Evolutionary conservation across 30 jellyfish, hydroid and myxozoan genomes (phyloP).

Genomic region (Chironex yamaguchii): DNA sequence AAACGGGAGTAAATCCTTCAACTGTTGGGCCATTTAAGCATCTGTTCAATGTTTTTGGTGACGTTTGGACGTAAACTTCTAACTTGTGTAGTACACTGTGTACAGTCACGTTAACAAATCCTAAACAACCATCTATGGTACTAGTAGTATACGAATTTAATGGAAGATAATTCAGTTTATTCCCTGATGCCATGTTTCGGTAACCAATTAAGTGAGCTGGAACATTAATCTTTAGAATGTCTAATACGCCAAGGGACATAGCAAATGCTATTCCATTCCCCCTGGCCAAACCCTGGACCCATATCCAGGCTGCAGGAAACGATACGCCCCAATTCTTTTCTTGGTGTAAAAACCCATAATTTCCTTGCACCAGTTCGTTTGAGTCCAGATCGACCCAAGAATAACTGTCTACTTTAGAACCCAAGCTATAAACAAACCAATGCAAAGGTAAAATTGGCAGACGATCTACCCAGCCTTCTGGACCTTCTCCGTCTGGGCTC

Average conservation of each 20-base stretch:
- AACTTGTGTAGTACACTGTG: slow-evolving; percentile 5
- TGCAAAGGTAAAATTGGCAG: slow-evolving; percentile 18
- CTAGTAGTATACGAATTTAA: slow-evolving; percentile 4
- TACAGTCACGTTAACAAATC: slow-evolving; percentile 2
- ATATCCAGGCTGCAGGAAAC: slow-evolving; percentile 26
- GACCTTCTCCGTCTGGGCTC: slow-evolving; percentile 37
- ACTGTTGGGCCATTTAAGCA: slow-evolving; percentile 28
- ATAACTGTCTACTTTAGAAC: slow-evolving; percentile 1
- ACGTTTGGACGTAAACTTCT: neutral
- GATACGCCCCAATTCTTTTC: slow-evolving; percentile 35
- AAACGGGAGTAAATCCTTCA: slow-evolving; percentile 12
- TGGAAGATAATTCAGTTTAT: neutral
- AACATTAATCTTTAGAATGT: neutral
- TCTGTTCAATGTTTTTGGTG: neutral
- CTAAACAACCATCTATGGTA: slow-evolving; percentile 10
- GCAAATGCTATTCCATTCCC: neutral
- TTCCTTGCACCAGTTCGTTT: neutral
- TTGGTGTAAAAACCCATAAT: slow-evolving; percentile 6
- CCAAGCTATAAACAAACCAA: slow-evolving; percentile 30
- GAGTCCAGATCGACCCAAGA: neutral
- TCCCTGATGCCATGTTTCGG: neutral
- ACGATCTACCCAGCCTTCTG: slow-evolving; percentile 19
- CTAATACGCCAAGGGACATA: slow-evolving; percentile 15
- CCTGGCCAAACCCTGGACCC: slow-evolving; percentile 7
- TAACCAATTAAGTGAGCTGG: slow-evolving; percentile 25